Evolutionary conservation across 2,797 vertebrate genomes (phyloP).

Genomic region (Iguana delicatissima): DNA sequence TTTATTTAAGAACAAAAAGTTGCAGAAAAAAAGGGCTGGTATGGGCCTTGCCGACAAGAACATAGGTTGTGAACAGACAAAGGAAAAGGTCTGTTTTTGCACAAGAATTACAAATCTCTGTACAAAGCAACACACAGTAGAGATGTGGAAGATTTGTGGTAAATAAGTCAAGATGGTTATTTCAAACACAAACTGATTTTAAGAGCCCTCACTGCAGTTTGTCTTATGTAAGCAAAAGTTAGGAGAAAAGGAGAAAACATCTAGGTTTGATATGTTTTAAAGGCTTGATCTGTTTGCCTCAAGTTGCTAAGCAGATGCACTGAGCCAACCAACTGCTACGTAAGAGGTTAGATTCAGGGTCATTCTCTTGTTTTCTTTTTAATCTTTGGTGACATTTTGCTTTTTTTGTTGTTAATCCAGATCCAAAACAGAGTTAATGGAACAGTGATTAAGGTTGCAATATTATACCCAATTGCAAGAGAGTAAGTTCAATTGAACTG

Average conservation of each 20-base stretch:
- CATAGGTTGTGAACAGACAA: neutral
- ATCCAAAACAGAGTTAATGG: neutral
- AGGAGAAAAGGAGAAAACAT: neutral
- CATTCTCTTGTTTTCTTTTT: neutral
- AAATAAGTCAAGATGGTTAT: neutral
- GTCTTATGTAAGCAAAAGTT: neutral
- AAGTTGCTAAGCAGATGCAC: neutral
- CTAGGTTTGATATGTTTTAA: neutral
- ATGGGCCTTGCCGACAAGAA: neutral
- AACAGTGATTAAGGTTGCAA: neutral
- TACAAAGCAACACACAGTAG: neutral
- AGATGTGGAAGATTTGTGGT: neutral
- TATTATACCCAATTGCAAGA: neutral
- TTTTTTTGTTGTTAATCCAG: neutral
- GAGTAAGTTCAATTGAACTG: neutral
- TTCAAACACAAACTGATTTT: neutral
- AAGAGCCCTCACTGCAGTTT: neutral
- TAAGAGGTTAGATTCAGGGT: neutral
- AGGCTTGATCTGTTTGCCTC: neutral
- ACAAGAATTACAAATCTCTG: neutral
- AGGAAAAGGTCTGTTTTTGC: neutral
- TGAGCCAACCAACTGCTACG: neutral
- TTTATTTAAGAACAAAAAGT: neutral
- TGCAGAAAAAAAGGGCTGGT: neutral
- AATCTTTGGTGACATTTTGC: neutral